Base-by-base conservation (phyloP, 2,113 vertebrate genomes). In the Benitochromis conjunctus region DNA sequence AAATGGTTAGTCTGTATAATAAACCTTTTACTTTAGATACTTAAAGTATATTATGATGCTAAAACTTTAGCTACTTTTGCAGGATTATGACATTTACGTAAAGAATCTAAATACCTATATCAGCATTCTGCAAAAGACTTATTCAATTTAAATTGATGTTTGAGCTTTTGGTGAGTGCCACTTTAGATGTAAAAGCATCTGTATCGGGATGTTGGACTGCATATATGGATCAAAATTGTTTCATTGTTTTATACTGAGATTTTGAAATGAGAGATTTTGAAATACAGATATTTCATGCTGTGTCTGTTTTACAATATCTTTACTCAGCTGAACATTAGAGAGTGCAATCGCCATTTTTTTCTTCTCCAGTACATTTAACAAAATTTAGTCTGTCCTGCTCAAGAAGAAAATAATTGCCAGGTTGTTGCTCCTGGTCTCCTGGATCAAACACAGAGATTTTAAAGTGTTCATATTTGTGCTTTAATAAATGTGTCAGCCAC, bases 131-230 rank as follows among this genome's bases (percentile, higher is more conserved):
- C 66, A 46, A 18, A 71, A 26, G 0, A 71, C 64, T 4, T 69
- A 43, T 36, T n/a, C 18, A 21, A 13, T 66, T 38, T n/a, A 38
- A 66, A 38, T n/a, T 66, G 38, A 38, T 21, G 43, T 46, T 46
- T 46, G 2, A 66, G 19, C 19, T 66, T 38, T 66, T 8, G 19
- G 19, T 10, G 34, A 64, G 1, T 5, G 60, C 34, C 60, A 38
- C 60, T 64, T 64, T n/a, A 36, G 60, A 38, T 38, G 60, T 38
- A 64, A 38, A 64, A n/a, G 18, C 31, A 64, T 38, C 31, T 12
- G n/a, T 64, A 38, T 43, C 0, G 0, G 36, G 7, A 24, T 2
- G 16, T 46, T 1, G 0, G 38, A 43, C 66, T 46, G 21, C 38
- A 71, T 71, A 69, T 26, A 1, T 26, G 66, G 21, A 46, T 71